Conservation (phyloP, 2,113 vertebrate species). For the Peromyscus maniculatus region DNA sequence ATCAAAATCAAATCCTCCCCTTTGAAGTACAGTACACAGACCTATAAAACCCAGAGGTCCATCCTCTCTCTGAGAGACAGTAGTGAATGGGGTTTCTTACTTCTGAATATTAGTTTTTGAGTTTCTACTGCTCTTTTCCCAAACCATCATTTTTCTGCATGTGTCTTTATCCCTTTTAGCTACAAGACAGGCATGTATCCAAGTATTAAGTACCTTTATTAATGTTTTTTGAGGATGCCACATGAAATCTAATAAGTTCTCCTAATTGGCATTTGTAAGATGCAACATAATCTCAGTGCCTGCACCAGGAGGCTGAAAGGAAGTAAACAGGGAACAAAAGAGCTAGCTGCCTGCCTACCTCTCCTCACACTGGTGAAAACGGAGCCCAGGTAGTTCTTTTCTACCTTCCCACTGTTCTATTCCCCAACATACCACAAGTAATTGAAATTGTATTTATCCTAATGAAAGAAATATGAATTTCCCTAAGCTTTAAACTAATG, state of each 20-base stretch:
- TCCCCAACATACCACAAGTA: not conserved
- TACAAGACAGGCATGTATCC: not conserved
- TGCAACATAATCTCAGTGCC: not conserved
- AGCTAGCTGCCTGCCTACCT: not conserved
- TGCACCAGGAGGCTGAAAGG: not conserved
- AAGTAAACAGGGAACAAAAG: conserved; percentile 3
- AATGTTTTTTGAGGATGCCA: not conserved
- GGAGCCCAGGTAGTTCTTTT: not conserved
- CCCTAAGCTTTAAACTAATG: conserved; percentile 55
- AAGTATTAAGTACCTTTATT: conserved; percentile 22
- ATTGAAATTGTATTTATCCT: conserved; percentile 32
- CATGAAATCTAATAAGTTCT: conserved; percentile 49
- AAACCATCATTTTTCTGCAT: conserved; percentile 33
- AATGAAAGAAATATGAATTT: conserved; percentile 29
- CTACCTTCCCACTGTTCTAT: not conserved
- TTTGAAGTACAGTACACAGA: not conserved
- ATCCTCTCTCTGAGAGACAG: not conserved
- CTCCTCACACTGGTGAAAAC: not conserved
- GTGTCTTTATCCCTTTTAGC: conserved; percentile 28
- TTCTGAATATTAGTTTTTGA: conserved; percentile 26
- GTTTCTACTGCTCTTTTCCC: not conserved
- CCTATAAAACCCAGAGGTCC: not conserved
- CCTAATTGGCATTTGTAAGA: not conserved
- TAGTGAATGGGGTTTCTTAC: not conserved
- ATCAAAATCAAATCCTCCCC: not conserved